A percentile compares a stretch with the other conserved stretches of the same genome.
These are phyloP conservation scores for Dryobota labecula DNA, from an alignment of 2,888 invertebrate species.

Conservation along the genomic window DNA sequence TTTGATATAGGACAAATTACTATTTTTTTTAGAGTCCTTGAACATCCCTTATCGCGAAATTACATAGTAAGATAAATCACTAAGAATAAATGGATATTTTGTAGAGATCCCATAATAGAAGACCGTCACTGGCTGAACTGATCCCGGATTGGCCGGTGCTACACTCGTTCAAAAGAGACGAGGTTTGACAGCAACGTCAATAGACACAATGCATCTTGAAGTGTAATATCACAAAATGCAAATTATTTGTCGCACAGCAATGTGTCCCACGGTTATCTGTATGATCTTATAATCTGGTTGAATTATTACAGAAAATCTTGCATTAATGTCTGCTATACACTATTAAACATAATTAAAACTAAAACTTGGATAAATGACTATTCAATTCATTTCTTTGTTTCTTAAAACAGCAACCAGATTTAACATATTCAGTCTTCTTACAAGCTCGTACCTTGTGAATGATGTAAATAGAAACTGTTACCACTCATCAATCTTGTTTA, in stretches of 20 bases:
- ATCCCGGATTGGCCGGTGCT: conserved; percentile 99
- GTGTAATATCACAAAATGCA: conserved; percentile 83
- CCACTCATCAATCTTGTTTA: conserved; percentile 16
- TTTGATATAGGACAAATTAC: conserved; percentile 32
- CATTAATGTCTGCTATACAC: conserved; percentile 62
- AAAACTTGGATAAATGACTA: conserved; percentile 25
- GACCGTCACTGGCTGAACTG: conserved; percentile 97
- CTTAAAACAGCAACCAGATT: conserved; percentile 42
- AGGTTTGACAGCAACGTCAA: conserved; percentile 93
- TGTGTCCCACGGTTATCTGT: conserved; percentile 72
- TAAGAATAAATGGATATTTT: conserved; percentile 87
- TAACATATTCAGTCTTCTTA: conserved; percentile 26
- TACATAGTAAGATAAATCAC: conserved; percentile 51
- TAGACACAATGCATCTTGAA: conserved; percentile 87
- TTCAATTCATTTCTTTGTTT: conserved; percentile 19
- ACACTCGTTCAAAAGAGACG: conserved; percentile 95
- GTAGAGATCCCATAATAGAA: conserved; percentile 91
- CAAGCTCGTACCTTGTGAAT: conserved; percentile 25
- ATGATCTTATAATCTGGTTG: conserved; percentile 75
- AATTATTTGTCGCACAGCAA: conserved; percentile 82
- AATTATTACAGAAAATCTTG: conserved; percentile 69
- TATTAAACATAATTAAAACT: conserved; percentile 22
- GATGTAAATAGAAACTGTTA: conserved; percentile 46
- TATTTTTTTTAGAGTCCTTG: conserved; percentile 16
- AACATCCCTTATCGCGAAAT: conserved; percentile 18